Percentiles rank a stretch among this genome's conserved stretches.
These are phyloP conservation scores for Bombus picipes DNA, from an alignment of 1,140 invertebrate genomes.

Conservation along the genomic window DNA sequence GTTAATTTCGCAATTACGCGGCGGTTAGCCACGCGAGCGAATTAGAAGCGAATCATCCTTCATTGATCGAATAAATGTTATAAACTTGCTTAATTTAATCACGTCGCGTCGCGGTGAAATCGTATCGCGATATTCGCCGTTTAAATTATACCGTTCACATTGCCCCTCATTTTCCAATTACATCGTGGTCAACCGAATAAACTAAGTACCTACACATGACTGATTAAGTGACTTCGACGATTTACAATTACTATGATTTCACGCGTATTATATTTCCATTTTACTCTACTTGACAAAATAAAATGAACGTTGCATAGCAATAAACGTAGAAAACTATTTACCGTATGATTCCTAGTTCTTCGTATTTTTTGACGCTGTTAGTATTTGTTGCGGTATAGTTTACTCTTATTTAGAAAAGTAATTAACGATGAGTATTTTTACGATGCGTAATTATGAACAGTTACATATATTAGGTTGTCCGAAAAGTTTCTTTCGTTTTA, in stretches of 20 bases:
- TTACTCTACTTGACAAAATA: no score
- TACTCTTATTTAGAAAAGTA: no score
- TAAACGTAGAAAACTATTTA: no score
- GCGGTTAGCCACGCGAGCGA: background rate
- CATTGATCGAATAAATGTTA: slow-evolving; percentile 12
- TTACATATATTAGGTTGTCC: no score
- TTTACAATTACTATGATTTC: background rate
- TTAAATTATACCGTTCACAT: slow-evolving; percentile 19
- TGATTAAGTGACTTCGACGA: background rate
- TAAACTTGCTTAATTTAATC: slow-evolving; percentile 25
- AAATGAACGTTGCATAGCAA: no score
- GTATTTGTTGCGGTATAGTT: no score
- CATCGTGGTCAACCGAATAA: no score
- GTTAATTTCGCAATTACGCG: slow-evolving; percentile 17
- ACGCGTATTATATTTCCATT: background rate
- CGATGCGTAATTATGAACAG: no score
- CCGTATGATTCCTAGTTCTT: no score
- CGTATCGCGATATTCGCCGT: background rate
- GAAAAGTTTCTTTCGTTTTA: no score
- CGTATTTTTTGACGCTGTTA: no score
- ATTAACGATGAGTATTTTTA: no score
- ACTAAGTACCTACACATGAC: background rate
- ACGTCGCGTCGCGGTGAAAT: background rate
- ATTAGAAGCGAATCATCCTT: slow-evolving; percentile 36
- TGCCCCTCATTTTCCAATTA: background rate